Evolutionary conservation across 2,888 invertebrate species (phyloP), one percentile per base, ranked within the genome.

Genomic region (Thalpophila matura): DNA sequence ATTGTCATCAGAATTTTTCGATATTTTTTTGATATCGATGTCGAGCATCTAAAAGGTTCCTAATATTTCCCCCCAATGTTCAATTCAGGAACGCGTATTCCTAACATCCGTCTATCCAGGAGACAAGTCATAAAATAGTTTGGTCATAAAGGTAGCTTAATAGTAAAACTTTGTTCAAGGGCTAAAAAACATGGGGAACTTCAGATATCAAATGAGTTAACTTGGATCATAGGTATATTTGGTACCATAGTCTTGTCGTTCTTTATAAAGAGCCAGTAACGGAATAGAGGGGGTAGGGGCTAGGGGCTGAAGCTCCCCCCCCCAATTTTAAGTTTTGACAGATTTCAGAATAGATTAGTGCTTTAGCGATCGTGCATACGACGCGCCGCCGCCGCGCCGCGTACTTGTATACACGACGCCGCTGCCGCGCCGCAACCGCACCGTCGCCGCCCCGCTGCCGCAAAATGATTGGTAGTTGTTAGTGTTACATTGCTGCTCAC

Each of bases 41-140:
- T 24, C 31, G 10, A 45, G 31, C 5, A 40, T 6, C 20, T 43
- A 45, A 16, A 9, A 45, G 24, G 12, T 53, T 33, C 29, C n/a
- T 2, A 7, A 46, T 18, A 51, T 35, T 74, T 45, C 16, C 29
- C 4, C 6, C 12, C 45, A 56, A 57, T 46, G 33, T 22, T 51
- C 49, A 24, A 55, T 35, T 57, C 47, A 31, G 53, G 29, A 51
- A 57, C 18, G 45, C 53, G 43, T 72, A 66, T 51, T 62, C 1
- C 20, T n/a, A 53, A 57, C 18, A 42, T 40, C 18, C 62, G 24
- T 63, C 55, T 22, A 59, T 64, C 53, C 45, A 10, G 31, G 7
- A 38, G 29, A 57, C 49, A 38, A 37, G 29, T 29, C 63, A 80
- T 76, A 61, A 76, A 76, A 67, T 68, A 71, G 77, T 77, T 77